Base-by-base conservation (phyloP, 64 coral and sea anemone species). In the Astreopora myriophthalma region DNA sequence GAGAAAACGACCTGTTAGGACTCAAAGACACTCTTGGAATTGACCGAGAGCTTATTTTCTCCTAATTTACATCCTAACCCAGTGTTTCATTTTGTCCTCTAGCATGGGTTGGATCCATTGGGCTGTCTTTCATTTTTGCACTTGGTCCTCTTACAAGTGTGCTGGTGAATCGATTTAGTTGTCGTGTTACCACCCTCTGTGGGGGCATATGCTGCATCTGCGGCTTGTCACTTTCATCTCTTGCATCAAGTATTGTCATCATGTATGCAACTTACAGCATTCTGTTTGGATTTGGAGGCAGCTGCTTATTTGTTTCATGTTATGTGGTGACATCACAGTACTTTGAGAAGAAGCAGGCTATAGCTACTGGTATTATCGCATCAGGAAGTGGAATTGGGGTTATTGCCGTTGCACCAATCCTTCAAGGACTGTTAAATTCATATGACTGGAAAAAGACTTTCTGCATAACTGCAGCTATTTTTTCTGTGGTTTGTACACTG, bases 51-150 rank as follows among this genome's bases (percentile, higher is more conserved):
- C 51, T 55, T 16, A 13, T 16, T 19, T 55, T 3, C 51, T 55
- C n/a, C n/a, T n/a, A n/a, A n/a, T n/a, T n/a, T n/a, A n/a, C n/a
- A n/a, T 6, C 42, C 42, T 46, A 6, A 6, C 4, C 11, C 42
- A 46, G 11, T 6, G 42, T 46, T 24, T 66, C 27, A 5, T 24
- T 49, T 24, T 83, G 1, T 63, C 20, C 23, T 26, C 8, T n/a
- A 92, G 90, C 81, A 23, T 92, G 90, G 90, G 90, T 92, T 44
- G 90, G 90, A 12, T 92, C 90, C 37, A 51, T 69, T 34, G 51
- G 65, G 5, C n/a, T 92, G 25, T 80, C 90, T 10, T 85, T 75
- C 19, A 57, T 60, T 7, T 92, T 71, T 33, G 23, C 73, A 11
- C 55, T 92, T 40, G 71, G 63, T 34, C 79, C 79, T 10, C 17